Percentiles rank a stretch among this genome's conserved stretches.
Conservation (phyloP, 2,888 invertebrate genomes). For the Ichneumoninae sp. region DNA sequence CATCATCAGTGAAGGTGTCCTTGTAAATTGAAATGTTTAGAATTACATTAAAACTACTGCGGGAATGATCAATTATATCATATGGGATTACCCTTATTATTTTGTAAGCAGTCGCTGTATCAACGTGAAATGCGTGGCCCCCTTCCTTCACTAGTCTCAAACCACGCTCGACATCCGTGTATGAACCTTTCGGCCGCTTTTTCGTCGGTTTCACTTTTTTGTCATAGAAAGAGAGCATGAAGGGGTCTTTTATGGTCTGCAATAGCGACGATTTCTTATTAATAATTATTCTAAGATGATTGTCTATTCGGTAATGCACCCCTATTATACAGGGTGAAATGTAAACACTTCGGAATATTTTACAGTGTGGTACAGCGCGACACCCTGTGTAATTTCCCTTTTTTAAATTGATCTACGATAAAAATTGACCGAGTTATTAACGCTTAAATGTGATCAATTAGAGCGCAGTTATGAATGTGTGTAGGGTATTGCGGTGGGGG, state of each 20-base stretch:
- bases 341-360: too few relatives aligned
- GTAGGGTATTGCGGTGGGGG: too few relatives aligned
- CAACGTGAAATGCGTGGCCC: slow-evolving; percentile 90
- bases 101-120: slow-evolving; percentile 88
- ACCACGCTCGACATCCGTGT: slow-evolving; percentile 85
- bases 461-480: too few relatives aligned
- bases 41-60: not conserved
- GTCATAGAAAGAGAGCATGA: slow-evolving; percentile 86
- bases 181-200: slow-evolving; percentile 72
- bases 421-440: too few relatives aligned
- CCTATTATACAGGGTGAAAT: too few relatives aligned
- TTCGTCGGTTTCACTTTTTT: slow-evolving; percentile 85
- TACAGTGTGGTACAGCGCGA: too few relatives aligned
- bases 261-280: not conserved
- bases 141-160: slow-evolving; percentile 87
- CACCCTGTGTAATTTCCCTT: too few relatives aligned
- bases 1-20: slow-evolving; percentile 88
- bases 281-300: not conserved
- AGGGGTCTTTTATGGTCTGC: slow-evolving; percentile 88
- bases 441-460: too few relatives aligned
- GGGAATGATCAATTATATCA: not conserved
- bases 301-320: too few relatives aligned
- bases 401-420: too few relatives aligned
- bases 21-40: not conserved
- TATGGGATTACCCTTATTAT: slow-evolving; percentile 85